Base-by-base conservation (phyloP, 2,888 invertebrate species). In the Gisinianus flammeolus region DNA sequence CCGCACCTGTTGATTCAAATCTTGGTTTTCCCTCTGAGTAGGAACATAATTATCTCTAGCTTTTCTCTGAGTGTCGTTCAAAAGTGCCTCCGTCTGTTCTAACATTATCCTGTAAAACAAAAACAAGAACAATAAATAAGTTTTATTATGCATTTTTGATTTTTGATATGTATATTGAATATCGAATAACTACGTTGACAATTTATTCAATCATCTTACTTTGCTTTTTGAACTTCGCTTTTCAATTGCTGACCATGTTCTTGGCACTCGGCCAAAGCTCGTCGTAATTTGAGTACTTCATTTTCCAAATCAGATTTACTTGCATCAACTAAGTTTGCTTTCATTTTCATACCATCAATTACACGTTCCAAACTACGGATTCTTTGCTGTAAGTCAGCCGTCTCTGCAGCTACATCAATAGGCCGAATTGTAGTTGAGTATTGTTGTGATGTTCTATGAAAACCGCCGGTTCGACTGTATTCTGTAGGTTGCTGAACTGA, bases 1-100 rank as follows among this genome's bases (percentile, higher is more conserved):
- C 22, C 79, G 66, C 19, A 81, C 77, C 35, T 72, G 79, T 66
- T 76, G 79, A 35, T 58, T 72, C 71, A 79, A 44, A 77, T 81
- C 81, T 24, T 67, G 66, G 33, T 79, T 76, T 66, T 80, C 80
- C n/a, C 79, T 62, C 24, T 79, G 80, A 0, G 79, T 73, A 31
- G 75, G 69, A 24, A 76, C 64, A 26, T 77, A 77, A 64, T 77
- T 77, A 5, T 70, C 77, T 16, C 70, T 71, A 22, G 77, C 77
- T 44, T 77, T 77, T 24, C 77, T n/a, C 35, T 79, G 79, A 1
- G 75, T 76, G 24, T 79, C 79, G 5, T 58, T 35, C 52, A 79
- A 31, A 10, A 76, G 52, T 6, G 72, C 66, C 24, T 79, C 76
- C 0, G 76, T 79, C 44, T 79, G 79, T 30, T 79, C 79, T 28